Base-by-base conservation (phyloP, 2,888 invertebrate species). In the Leptura quadrifasciata region DNA sequence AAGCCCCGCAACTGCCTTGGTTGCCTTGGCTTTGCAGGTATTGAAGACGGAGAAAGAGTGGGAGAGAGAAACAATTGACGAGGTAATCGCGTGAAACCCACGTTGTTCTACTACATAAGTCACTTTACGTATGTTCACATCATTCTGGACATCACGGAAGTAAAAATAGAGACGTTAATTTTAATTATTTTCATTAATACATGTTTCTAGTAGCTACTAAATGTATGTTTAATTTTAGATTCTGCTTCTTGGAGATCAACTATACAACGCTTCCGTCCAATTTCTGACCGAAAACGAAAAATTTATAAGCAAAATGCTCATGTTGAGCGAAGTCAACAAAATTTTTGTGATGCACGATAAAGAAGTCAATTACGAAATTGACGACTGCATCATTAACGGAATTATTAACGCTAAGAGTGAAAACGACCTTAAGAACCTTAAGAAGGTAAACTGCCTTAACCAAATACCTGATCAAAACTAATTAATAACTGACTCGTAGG, bases 1-100 rank as follows among this genome's bases (percentile, higher is more conserved):
- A 80, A 89, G 90, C 8, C 87, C 90, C 0, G 89, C 90, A 1
- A 89, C 88, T 70, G 88, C 90, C 8, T 84, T 90, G 0, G 85
- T 89, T 4, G 88, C 88, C 8, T 76, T 91, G 54, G 83, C 89
- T 0, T 86, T 84, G 47, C 86, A 87, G 0, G 84, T 82, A n/a
- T 82, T 89, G 10, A 84, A 83, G 1, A 76, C 85, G 0, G 85
- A 89, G 0, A 79, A 83, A 67, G 84, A 85, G n/a, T 91, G 89
- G 89, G 80, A 77, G 20, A 72, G 76, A 9, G 87, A 88, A 12
- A 87, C 87, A 0, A 76, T 91, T 0, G 90, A 91, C 79, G 85
- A 89, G n/a, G 87, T 88, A 78, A n/a, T n/a, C n/a, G n/a, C n/a
- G n/a, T n/a, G n/a, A n/a, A n/a, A n/a, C n/a, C n/a, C n/a, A n/a